Evolutionary conservation across 53 echinoderm and acorn worm genomes (phyloP).

Genomic region (Paracentrotus lividus): DNA sequence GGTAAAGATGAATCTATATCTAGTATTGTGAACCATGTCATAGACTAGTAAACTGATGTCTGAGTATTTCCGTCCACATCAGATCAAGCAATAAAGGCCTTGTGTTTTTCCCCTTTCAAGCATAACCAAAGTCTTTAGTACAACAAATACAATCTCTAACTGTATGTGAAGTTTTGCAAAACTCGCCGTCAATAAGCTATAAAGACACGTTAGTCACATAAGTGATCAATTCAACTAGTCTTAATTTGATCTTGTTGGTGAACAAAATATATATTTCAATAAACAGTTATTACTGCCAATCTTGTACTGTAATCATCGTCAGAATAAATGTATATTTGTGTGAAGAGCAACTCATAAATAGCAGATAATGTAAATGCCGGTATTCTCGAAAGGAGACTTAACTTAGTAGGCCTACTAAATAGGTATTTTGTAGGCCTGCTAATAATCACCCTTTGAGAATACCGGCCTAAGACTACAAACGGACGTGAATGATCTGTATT

Average conservation of each 20-base stretch:
- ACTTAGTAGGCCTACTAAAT: too few species aligned
- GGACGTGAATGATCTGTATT: not conserved
- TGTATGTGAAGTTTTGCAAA: not conserved
- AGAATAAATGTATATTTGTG: not conserved
- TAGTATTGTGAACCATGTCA: not conserved
- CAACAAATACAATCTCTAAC: not conserved
- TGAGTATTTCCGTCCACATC: constrained; percentile 46
- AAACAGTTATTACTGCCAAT: not conserved
- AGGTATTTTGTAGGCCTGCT: too few species aligned
- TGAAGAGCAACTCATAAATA: not conserved
- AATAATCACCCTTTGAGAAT: too few species aligned
- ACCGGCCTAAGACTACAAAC: not conserved
- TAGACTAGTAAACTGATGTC: not conserved
- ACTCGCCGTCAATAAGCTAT: not conserved
- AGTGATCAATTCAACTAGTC: not conserved
- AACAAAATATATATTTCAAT: not conserved
- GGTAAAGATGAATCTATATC: not conserved
- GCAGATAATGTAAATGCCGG: too few species aligned
- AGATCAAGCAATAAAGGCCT: constrained; percentile 13
- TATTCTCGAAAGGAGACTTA: too few species aligned
- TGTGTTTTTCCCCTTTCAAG: not conserved
- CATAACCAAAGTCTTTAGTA: constrained; percentile 40
- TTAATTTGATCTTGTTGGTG: not conserved
- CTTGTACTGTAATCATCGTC: not conserved
- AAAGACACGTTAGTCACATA: not conserved